Evolutionary conservation across 2,113 vertebrate genomes (phyloP), one percentile per base, ranked within the genome.

Genomic region (Dipodomys spectabilis): DNA sequence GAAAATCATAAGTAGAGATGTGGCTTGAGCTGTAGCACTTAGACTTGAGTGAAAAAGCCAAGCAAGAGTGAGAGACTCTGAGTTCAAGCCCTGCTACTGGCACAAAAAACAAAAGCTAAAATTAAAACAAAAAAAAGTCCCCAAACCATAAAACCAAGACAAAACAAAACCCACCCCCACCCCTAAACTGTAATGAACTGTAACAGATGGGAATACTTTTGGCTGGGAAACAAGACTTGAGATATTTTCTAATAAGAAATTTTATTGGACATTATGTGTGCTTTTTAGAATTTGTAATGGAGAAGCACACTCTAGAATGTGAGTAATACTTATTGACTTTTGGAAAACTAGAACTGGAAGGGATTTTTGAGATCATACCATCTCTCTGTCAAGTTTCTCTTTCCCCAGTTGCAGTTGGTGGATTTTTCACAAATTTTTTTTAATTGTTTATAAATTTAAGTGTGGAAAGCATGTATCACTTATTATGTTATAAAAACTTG

Each of bases 361-460:
- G 72, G 44, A 57, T 35, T 30, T 62, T 16, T 45, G 11, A 28
- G 27, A 39, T 19, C n/a, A 12, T 30, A 2, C 8, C 7, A 5
- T 6, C 18, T 35, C 18, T 39, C 3, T 1, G 4, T 45, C 16
- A 60, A 7, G 12, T 62, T 77, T 57, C 60, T 57, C 30, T 68
- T 23, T 75, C 53, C 15, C 0, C 1, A 6, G 10, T n/a, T 64
- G 5, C 10, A 35, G 30, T 20, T 3, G 62, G 13, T 5, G 11
- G 74, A 28, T 65, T 60, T 3, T 23, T 71, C 35, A 60, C 22
- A 67, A 57, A 73, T 35, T 45, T 57, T 57, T 32, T 28, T 28
- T n/a, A 10, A 30, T 53, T n/a, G 22, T 57, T 64, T 53, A 35
- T 74, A 35, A 80, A 62, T 18, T 49, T 6, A 68, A 74, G 75